Conservation (phyloP, 2,113 vertebrate species). For the Alosa alosa region DNA sequence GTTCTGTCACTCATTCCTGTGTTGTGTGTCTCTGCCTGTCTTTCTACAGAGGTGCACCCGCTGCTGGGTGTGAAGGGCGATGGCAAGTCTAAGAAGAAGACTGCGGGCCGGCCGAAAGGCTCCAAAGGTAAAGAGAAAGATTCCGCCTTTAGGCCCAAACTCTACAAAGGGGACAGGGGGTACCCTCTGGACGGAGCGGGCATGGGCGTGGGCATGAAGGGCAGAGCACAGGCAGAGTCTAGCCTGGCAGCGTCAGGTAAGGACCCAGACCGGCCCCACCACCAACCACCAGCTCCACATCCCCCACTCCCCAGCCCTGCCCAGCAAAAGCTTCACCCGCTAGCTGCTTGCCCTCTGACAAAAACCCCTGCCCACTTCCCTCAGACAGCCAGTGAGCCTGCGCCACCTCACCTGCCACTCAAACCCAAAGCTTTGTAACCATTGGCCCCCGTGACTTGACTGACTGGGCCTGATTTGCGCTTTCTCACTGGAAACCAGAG, state of each 20-base stretch:
- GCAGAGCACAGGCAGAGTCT: slow-evolving; percentile 92
- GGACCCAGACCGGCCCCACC: slow-evolving; percentile 65
- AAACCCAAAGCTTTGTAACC: slow-evolving; percentile 11
- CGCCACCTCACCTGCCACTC: slow-evolving; percentile 8
- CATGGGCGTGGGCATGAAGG: slow-evolving; percentile 80
- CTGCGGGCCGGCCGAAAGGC: slow-evolving; percentile 96
- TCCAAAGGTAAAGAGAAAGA: slow-evolving; percentile 99
- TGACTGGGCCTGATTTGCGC: not conserved
- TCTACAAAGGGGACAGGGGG: slow-evolving; percentile 93
- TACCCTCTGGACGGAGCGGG: slow-evolving; percentile 81
- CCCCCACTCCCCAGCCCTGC: slow-evolving; percentile 5
- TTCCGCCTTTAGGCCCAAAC: slow-evolving; percentile 96
- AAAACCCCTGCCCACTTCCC: slow-evolving; percentile 1
- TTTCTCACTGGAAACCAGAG: slow-evolving; percentile 35
- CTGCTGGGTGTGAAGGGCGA: slow-evolving; percentile 97
- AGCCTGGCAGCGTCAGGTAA: slow-evolving; percentile 92
- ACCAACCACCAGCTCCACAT: slow-evolving; percentile 41
- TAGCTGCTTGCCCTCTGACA: slow-evolving; percentile 7
- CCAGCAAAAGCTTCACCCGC: not conserved
- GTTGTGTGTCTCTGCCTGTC: slow-evolving; percentile 2
- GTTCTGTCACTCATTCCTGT: not conserved
- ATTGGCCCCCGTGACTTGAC: not conserved
- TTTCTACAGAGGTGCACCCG: slow-evolving; percentile 89
- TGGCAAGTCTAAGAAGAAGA: slow-evolving; percentile 99
- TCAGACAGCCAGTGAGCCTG: not conserved